phyloP scores from a whole-genome alignment of 2,113 vertebrate genomes.

The Cranoglanis bouderius region DNA sequence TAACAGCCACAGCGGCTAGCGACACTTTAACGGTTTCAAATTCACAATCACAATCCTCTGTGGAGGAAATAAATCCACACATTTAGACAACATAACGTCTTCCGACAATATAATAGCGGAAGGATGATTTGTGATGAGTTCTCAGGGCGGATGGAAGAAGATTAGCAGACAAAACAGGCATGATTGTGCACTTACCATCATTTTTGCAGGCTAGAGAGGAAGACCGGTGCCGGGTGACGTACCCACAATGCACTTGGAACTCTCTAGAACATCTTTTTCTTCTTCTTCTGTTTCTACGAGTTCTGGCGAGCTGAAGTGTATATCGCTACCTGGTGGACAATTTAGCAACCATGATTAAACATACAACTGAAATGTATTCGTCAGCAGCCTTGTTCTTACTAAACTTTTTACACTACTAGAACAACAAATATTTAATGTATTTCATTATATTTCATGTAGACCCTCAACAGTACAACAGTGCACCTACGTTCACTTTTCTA shows the following conservation, averaged over 20 bases:
- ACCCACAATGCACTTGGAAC: slow-evolving; percentile 58
- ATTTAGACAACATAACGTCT: rapidly evolving
- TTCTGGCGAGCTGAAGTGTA: neutral
- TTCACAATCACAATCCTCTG: too few relatives aligned
- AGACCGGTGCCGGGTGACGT: slow-evolving; percentile 39
- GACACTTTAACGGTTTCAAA: neutral
- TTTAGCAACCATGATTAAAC: neutral
- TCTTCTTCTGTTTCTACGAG: neutral
- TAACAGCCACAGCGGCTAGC: neutral
- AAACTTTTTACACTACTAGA: too few relatives aligned
- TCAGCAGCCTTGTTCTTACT: too few relatives aligned
- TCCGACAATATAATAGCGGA: neutral
- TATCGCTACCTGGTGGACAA: neutral
- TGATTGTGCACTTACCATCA: slow-evolving; percentile 52
- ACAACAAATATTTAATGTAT: too few relatives aligned
- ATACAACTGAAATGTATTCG: neutral
- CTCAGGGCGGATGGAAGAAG: neutral
- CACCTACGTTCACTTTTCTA: neutral
- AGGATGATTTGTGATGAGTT: rapidly evolving
- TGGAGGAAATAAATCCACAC: neutral
- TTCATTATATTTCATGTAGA: neutral
- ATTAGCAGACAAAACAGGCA: slow-evolving; percentile 19
- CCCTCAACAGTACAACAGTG: neutral
- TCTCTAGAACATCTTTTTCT: slow-evolving; percentile 47
- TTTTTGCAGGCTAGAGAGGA: slow-evolving; percentile 46